Conservation (phyloP, 1,140 invertebrate genomes). For the Cotesia vestalis region DNA sequence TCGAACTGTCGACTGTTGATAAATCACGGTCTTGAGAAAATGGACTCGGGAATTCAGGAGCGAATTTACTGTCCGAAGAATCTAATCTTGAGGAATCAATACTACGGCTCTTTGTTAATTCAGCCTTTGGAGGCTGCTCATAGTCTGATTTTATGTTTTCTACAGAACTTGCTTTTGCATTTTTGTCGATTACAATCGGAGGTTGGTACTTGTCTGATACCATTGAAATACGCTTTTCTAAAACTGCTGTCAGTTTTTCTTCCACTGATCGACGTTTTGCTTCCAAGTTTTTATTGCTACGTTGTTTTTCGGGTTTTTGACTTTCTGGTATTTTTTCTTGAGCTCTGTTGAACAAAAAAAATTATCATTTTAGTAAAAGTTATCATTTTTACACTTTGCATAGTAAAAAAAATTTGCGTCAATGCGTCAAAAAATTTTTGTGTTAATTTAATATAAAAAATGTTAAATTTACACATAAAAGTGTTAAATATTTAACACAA, state of each 20-base stretch:
- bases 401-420: no score
- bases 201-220: conserved; percentile 37
- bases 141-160: conserved; percentile 54
- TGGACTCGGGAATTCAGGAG: neutral
- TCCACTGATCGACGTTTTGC: conserved; percentile 61
- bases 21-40: conserved; percentile 19
- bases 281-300: conserved; percentile 52
- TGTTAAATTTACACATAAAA: no score
- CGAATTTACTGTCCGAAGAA: conserved; percentile 49
- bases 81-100: conserved; percentile 58
- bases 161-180: conserved; percentile 55
- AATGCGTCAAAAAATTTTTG: no score
- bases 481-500: no score
- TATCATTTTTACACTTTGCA: neutral
- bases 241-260: conserved; percentile 61
- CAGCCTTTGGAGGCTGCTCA: conserved; percentile 40
- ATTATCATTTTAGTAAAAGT: conserved; percentile 8
- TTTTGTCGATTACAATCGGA: conserved; percentile 40
- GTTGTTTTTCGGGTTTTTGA: conserved; percentile 38
- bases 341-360: conserved; percentile 27
- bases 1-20: conserved; percentile 45
- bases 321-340: conserved; percentile 39
- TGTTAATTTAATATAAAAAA: no score
- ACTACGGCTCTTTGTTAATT: conserved; percentile 52
- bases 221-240: conserved; percentile 59